These are phyloP conservation scores for Sitta carolinensis DNA, from an alignment of 2,797 vertebrate genomes.

Conservation along the genomic window DNA sequence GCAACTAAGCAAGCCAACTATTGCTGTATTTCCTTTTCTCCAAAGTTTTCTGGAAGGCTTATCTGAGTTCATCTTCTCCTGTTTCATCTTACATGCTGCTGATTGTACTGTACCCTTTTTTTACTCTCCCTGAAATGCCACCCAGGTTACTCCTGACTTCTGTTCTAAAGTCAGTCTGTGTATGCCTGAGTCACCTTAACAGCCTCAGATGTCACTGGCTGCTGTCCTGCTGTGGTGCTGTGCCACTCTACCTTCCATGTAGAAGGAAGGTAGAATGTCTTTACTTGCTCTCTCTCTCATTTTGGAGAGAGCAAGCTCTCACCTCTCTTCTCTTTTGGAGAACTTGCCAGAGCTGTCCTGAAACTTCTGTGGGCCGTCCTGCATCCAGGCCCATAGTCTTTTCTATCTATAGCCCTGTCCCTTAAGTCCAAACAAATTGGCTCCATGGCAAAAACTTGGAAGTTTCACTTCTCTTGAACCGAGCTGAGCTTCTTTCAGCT, in stretches of 20 bases:
- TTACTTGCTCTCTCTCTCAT: background rate
- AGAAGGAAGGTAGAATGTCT: background rate
- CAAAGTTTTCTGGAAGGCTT: background rate
- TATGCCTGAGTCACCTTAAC: background rate
- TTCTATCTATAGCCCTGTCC: background rate
- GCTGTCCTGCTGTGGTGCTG: background rate
- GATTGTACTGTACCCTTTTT: background rate
- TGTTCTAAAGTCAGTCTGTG: background rate
- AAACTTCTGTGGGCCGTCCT: background rate
- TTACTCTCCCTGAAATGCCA: background rate
- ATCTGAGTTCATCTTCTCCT: background rate
- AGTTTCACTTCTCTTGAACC: background rate
- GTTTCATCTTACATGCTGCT: background rate
- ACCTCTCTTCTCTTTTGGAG: background rate
- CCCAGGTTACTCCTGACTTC: background rate
- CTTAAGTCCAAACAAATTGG: background rate
- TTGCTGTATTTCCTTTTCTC: background rate
- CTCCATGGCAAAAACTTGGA: background rate
- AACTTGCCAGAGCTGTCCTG: background rate
- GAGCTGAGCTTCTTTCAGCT: background rate
- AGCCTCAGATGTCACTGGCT: background rate
- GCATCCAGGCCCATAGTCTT: background rate
- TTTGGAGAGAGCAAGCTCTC: background rate
- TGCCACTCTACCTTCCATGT: background rate
- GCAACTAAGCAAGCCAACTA: background rate